Percentiles rank a stretch among this genome's conserved stretches.
Conservation (phyloP, 1,140 invertebrate species). For the Sesamia nonagrioides region DNA sequence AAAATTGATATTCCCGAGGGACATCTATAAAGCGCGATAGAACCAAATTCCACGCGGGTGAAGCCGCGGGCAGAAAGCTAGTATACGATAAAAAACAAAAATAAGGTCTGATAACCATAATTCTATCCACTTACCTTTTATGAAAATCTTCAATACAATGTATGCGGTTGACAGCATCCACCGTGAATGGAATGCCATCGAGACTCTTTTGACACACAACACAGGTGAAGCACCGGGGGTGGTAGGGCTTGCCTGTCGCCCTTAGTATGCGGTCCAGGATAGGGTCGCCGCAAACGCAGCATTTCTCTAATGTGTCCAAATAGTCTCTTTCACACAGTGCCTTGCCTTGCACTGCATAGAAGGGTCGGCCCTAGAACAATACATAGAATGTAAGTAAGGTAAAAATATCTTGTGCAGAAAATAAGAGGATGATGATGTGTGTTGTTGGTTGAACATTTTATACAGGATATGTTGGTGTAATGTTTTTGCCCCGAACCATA, state of each 20-base stretch:
- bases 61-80: too few species aligned
- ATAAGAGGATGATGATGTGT: too few species aligned
- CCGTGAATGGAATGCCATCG: constrained; percentile 99
- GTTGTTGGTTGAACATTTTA: too few species aligned
- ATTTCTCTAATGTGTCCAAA: constrained; percentile 98
- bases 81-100: too few species aligned
- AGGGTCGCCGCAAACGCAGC: constrained; percentile 97
- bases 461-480: too few species aligned
- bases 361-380: constrained; percentile 93
- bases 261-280: constrained; percentile 97
- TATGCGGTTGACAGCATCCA: constrained; percentile 98
- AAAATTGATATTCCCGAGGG: too few species aligned
- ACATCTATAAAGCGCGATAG: too few species aligned
- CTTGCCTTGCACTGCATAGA: constrained; percentile 97
- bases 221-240: constrained; percentile 98
- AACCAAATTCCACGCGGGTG: too few species aligned
- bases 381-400: not conserved
- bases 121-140: constrained; percentile 91
- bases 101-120: not conserved
- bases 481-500: too few species aligned
- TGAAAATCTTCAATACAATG: constrained; percentile 99
- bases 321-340: constrained; percentile 98
- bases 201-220: constrained; percentile 98
- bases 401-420: not conserved
- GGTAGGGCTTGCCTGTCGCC: constrained; percentile 99